Conservation (phyloP, 2,888 invertebrate genomes). For the Sepioteuthis lessoniana region DNA sequence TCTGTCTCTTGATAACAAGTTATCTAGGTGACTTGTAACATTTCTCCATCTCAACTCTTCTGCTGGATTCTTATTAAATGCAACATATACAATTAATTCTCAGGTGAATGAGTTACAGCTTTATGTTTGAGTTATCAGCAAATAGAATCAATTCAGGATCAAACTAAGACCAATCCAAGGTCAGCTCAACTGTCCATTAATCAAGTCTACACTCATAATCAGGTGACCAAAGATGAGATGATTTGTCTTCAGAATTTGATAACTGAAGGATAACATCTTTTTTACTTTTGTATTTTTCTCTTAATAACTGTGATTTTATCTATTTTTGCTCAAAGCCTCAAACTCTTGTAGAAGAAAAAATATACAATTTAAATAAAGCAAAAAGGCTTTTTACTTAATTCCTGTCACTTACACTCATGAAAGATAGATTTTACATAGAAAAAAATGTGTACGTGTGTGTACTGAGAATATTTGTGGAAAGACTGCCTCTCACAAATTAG, state of each 20-base stretch:
- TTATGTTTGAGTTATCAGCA: neutral
- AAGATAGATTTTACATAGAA: too few relatives aligned
- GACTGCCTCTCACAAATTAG: too few relatives aligned
- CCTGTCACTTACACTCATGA: too few relatives aligned
- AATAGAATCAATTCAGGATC: neutral
- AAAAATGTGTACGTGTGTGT: too few relatives aligned
- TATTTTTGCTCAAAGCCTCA: too few relatives aligned
- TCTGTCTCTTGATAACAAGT: neutral
- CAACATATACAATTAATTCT: neutral
- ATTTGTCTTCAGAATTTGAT: neutral
- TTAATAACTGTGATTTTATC: too few relatives aligned
- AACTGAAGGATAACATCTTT: too few relatives aligned
- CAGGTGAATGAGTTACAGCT: neutral
- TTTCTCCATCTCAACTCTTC: neutral
- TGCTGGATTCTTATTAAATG: neutral
- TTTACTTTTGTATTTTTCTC: too few relatives aligned
- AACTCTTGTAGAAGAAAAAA: too few relatives aligned
- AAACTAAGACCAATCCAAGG: neutral
- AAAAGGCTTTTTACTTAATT: too few relatives aligned
- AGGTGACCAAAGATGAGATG: neutral
- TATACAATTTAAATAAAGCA: too few relatives aligned
- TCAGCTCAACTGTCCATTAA: neutral
- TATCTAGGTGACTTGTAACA: neutral
- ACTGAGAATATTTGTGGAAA: too few relatives aligned
- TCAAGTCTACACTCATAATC: neutral